Base-by-base conservation (phyloP, 2,113 vertebrate genomes). In the Marcusenius ussheri region DNA sequence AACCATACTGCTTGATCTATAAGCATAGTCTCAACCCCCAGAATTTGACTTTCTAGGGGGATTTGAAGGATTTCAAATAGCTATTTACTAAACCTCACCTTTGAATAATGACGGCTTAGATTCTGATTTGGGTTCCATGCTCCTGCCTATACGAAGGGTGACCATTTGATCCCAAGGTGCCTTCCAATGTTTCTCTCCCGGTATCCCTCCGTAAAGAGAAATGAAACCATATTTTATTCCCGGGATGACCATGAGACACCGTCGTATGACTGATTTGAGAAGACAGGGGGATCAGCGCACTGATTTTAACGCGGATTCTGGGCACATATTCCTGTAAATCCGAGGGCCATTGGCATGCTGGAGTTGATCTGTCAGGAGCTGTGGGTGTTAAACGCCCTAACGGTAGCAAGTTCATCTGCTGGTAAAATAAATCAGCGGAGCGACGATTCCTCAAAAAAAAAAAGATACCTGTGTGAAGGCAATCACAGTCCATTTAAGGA, bases 191-290 rank as follows among this genome's bases (percentile, higher is more conserved):
- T 90, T 21, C 51, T 62, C 24, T 27, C 83, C 90, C 91, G 11
- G 89, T 91, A 35, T 92, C 90, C 92, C 87, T 89, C 74, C 62
- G 35, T 0, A 89, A 87, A 66, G 90, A 90, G 5, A 42, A 19
- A 42, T 17, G 13, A 42, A 80, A 42, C 35, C 31, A 80, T 42
- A 80, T 90, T 90, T 90, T 47, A 87, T 89, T 70, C 90, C 85
- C 19, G 1, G 89, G 89, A 91, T 90, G 92, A 91, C 90, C 83
- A 90, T 35, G 66, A 89, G 80, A 88, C 91, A 89, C 88, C 89
- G 93, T 93, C 93, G 91, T 89, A 92, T 53, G 89, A 86, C 91
- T 93, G 89, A 91, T 93, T 42, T 93, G 91, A 88, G 92, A 92
- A 92, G 92, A 92, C 88, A 83, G 66, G 1, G 87, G 49, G 62